A percentile compares a stretch with the other conserved stretches of the same genome.
phyloP scores from a whole-genome alignment of 1,140 invertebrate genomes.

The Brachionus asplanchnoidis region DNA sequence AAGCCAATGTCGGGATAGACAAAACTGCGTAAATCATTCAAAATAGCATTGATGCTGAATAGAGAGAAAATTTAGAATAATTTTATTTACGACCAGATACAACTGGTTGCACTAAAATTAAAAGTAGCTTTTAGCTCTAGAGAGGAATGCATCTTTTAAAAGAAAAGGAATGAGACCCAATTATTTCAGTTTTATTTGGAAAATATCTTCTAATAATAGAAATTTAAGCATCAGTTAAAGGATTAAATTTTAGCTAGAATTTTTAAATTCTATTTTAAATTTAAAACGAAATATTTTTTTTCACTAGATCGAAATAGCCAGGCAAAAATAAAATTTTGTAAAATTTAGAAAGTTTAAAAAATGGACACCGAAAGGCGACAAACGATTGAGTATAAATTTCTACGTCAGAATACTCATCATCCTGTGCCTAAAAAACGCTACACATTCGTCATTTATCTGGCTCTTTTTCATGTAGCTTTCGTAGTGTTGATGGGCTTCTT shows the following conservation, averaged over 20 bases:
- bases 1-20: background rate
- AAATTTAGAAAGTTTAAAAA: constrained; percentile 24
- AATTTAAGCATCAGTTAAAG: background rate
- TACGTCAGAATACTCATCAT: constrained; percentile 37
- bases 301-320: background rate
- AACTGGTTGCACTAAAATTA: constrained; percentile 3
- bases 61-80: background rate
- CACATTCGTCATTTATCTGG: background rate
- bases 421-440: constrained; percentile 22
- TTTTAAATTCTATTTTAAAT: background rate
- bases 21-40: constrained; percentile 1
- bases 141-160: background rate
- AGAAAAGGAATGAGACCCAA: background rate
- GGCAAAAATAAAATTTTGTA: background rate
- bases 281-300: background rate
- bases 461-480: constrained; percentile 18
- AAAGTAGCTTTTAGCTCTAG: background rate
- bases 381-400: constrained; percentile 40
- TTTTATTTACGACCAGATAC: background rate
- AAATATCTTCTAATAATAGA: background rate
- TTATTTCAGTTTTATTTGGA: constrained; percentile 12
- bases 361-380: constrained; percentile 39
- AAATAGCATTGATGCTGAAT: background rate
- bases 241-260: background rate
- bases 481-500: constrained; percentile 26